Conservation (phyloP, 2,888 invertebrate species). For the Drosophila recens region DNA sequence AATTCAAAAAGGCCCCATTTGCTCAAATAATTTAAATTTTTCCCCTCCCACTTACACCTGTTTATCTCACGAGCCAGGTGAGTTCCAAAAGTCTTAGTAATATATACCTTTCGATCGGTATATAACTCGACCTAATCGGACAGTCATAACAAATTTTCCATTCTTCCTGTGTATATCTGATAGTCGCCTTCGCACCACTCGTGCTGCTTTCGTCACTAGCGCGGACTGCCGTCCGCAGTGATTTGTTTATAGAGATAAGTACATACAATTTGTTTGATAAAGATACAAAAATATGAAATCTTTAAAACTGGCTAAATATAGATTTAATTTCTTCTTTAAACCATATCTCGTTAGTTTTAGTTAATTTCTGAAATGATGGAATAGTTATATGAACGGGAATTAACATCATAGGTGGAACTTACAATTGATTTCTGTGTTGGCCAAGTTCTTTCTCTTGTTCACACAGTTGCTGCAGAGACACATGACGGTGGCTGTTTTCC, state of each 20-base stretch:
- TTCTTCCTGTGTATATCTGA: no score
- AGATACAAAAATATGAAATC: not conserved
- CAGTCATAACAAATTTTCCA: no score
- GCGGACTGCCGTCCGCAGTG: no score
- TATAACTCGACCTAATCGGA: no score
- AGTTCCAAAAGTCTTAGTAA: no score
- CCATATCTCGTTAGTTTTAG: not conserved
- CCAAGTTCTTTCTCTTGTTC: not conserved
- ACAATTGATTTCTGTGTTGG: not conserved
- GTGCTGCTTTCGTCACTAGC: no score
- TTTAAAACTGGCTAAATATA: not conserved
- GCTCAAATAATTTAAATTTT: no score
- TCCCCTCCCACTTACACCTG: no score
- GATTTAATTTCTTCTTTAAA: not conserved
- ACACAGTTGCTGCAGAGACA: constrained; percentile 32
- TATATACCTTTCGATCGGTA: no score
- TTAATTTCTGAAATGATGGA: not conserved
- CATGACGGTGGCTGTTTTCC: not conserved
- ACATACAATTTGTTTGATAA: not conserved
- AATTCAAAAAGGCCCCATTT: no score
- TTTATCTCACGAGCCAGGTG: no score
- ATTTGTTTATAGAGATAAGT: not conserved
- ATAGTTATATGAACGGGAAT: not conserved
- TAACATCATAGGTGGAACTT: not conserved
- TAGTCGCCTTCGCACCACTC: no score